Base-by-base conservation (phyloP, 2,888 invertebrate species). In the Lysandra coridon region DNA sequence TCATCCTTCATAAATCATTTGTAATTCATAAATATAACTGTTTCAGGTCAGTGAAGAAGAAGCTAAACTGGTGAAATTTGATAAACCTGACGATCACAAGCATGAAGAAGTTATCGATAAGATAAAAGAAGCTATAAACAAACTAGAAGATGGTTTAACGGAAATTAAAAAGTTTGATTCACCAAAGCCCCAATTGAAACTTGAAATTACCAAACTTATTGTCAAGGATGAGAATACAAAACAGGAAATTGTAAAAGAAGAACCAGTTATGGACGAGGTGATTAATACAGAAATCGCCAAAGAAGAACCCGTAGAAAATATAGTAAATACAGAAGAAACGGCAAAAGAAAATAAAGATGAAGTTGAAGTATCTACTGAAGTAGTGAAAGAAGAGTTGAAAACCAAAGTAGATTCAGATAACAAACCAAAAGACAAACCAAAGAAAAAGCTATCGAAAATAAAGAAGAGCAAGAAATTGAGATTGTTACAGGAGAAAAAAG, bases 61-160 rank as follows among this genome's bases (percentile, higher is more conserved):
- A 83, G 84, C 84, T 5, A 88, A 86, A 80, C 85, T 92, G 62
- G 90, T 92, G 81, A 90, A 89, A 78, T 94, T 94, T 79, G 93
- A 93, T 73, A 86, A 87, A 82, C 87, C 87, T 69, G 92, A 92
- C 64, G 87, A 87, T 1, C 84, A 83, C 3, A 87, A 87, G 78
- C 91, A 92, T 49, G 90, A 89, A 81, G 87, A 90, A 84, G 92
- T 91, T 0, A 89, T 94, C 64, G 91, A 90, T 82, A 89, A 89
- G 83, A 93, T 94, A 62, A 93, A 92, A 84, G 91, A 93, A 84
- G 93, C 86, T 0, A 93, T 93, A 69, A 90, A 86, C 73, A 94
- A 93, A 87, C 83, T 94, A 40, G 93, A 94, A 83, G 91, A 86
- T 60, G 90, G 91, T 73, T 83, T 92, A 44, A 89, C 85, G 79